Percentiles rank a stretch among this genome's conserved stretches.
Conservation (phyloP, 1,140 invertebrate species). For the Sitobion miscanthi region DNA sequence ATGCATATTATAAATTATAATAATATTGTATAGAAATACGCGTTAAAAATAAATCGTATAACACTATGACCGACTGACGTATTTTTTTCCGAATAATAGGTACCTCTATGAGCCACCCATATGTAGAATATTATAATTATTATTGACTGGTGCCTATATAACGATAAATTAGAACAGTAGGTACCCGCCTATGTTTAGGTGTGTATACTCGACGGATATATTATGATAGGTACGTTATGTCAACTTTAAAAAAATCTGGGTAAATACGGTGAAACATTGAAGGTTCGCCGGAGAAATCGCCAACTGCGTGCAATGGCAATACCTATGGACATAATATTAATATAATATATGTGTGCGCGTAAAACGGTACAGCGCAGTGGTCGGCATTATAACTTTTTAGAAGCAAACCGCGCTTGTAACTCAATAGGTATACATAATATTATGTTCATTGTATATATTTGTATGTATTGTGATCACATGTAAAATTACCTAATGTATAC, state of each 20-base stretch:
- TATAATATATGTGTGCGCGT: background rate
- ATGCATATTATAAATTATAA: too few species aligned
- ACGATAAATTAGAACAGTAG: too few species aligned
- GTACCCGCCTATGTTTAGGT: background rate
- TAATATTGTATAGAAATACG: too few species aligned
- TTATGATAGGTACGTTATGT: background rate
- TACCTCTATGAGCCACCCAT: too few species aligned
- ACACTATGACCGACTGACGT: too few species aligned
- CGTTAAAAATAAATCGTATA: too few species aligned
- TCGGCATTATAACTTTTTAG: conserved; percentile 9
- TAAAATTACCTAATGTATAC: background rate
- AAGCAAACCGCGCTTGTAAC: background rate
- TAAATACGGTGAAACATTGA: background rate
- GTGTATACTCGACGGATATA: background rate
- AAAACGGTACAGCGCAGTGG: background rate
- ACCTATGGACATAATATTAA: background rate
- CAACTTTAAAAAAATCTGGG: background rate
- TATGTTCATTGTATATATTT: too few species aligned
- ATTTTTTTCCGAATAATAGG: too few species aligned
- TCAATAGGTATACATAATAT: background rate
- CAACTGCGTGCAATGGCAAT: background rate
- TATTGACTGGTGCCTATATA: background rate
- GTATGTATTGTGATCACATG: background rate
- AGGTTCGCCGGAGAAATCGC: conserved; percentile 10
- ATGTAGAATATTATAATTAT: too few species aligned